Conservation (phyloP, 2,888 invertebrate genomes). For the Ornithoptera priamus region DNA sequence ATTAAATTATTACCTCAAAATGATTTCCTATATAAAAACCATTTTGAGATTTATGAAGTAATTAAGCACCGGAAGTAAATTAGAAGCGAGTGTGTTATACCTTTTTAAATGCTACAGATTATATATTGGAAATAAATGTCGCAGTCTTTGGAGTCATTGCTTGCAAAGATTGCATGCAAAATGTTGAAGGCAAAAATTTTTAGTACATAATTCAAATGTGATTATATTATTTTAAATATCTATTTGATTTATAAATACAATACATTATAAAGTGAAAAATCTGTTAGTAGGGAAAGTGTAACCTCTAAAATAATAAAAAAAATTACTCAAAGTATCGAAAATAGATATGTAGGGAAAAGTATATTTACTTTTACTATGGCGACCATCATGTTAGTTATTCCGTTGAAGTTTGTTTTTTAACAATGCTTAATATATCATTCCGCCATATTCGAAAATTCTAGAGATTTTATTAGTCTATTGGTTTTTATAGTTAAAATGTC, state of each 20-base stretch:
- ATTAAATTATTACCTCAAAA: no score
- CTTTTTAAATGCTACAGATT: conserved; percentile 8
- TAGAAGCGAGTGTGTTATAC: conserved; percentile 13
- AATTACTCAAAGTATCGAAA: no score
- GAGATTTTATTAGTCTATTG: neutral
- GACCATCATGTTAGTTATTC: neutral
- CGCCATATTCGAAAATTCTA: conserved; percentile 14
- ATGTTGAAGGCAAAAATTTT: neutral
- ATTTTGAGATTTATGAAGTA: no score
- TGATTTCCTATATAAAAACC: no score
- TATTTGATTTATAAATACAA: neutral
- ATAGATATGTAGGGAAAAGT: no score
- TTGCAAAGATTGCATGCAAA: neutral
- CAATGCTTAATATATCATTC: conserved; percentile 2
- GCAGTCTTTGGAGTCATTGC: conserved; percentile 6
- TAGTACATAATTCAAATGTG: neutral
- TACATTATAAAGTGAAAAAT: no score
- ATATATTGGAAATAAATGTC: conserved; percentile 4
- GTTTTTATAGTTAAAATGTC: no score
- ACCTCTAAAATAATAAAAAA: no score
- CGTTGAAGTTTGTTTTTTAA: neutral
- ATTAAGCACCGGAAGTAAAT: neutral
- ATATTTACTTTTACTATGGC: no score
- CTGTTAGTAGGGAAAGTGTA: no score
- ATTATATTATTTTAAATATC: neutral